Percentiles rank a stretch among this genome's conserved stretches.
Conservation (phyloP, 2,797 vertebrate genomes). For the Carapus acus region DNA sequence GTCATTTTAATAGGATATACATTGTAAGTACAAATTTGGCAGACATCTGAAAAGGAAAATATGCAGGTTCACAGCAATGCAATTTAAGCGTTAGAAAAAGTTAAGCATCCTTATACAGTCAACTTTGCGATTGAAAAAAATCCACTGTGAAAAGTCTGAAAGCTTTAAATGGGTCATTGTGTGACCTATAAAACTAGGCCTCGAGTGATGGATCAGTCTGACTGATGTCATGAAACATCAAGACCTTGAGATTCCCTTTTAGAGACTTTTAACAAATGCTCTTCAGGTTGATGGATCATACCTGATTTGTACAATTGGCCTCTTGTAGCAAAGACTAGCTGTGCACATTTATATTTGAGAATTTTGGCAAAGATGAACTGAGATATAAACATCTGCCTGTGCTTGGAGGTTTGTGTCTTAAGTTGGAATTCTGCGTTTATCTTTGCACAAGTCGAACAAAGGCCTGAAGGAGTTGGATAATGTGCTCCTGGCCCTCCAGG, state of each 20-base stretch:
- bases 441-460: slow-evolving; percentile 91
- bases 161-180: slow-evolving; percentile 35
- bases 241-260: slow-evolving; percentile 10
- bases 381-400: background rate
- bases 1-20: slow-evolving; percentile 68
- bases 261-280: background rate
- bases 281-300: too few relatives aligned
- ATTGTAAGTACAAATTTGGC: slow-evolving; percentile 57
- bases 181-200: slow-evolving; percentile 74
- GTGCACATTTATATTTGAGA: too few relatives aligned
- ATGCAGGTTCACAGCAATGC: slow-evolving; percentile 25
- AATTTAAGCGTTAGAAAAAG: slow-evolving; percentile 21
- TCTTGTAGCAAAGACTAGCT: too few relatives aligned
- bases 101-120: background rate
- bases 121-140: too few relatives aligned
- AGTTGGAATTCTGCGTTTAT: slow-evolving; percentile 59
- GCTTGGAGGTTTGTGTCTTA: background rate
- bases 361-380: background rate
- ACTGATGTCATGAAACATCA: slow-evolving; percentile 41
- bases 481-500: slow-evolving; percentile 88
- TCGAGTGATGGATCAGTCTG: slow-evolving; percentile 28
- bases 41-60: slow-evolving; percentile 43
- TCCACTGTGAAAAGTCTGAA: too few relatives aligned
- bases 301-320: too few relatives aligned
- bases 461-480: slow-evolving; percentile 94